Percentiles rank a stretch among this genome's conserved stretches.
Conservation (phyloP, 2,113 vertebrate species). For the Channa maculata region DNA sequence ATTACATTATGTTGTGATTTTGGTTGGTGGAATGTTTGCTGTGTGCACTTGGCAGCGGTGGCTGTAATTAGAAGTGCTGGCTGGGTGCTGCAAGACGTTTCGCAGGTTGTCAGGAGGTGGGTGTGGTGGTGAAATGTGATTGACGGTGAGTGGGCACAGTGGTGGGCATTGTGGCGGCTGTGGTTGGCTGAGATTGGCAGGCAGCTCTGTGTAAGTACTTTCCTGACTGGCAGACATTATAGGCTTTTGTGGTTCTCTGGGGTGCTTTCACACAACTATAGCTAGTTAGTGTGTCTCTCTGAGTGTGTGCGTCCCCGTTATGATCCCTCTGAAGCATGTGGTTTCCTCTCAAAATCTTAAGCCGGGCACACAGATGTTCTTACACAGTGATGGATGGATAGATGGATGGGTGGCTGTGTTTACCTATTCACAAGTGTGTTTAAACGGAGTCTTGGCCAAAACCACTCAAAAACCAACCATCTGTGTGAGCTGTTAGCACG, state of each 20-base stretch:
- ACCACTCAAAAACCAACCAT: conserved; percentile 32
- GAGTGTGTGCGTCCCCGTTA: not conserved
- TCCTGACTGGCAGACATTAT: conserved; percentile 59
- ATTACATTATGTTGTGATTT: conserved; percentile 39
- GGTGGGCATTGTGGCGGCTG: conserved; percentile 54
- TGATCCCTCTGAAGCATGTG: conserved; percentile 34
- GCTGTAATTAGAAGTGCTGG: conserved; percentile 54
- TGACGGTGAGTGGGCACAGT: conserved; percentile 66
- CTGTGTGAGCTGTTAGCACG: not conserved
- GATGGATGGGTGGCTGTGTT: conserved; percentile 46
- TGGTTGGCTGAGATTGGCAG: conserved; percentile 71
- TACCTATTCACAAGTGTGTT: conserved; percentile 50
- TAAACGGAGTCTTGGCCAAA: conserved; percentile 32
- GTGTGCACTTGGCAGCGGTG: conserved; percentile 33
- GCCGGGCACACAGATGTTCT: conserved; percentile 37
- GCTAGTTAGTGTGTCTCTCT: conserved; percentile 30
- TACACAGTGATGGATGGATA: conserved; percentile 12
- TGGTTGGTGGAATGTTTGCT: conserved; percentile 5
- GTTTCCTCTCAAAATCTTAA: conserved; percentile 34
- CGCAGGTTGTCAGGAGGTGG: conserved; percentile 64
- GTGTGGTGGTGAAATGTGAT: conserved; percentile 51
- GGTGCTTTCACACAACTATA: conserved; percentile 49
- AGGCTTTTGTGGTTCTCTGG: conserved; percentile 49
- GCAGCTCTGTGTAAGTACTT: conserved; percentile 56
- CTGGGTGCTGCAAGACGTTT: conserved; percentile 44